A percentile compares a stretch with the other conserved stretches of the same genome.
Conservation (phyloP, 2,113 vertebrate genomes). For the Isurus oxyrinchus region DNA sequence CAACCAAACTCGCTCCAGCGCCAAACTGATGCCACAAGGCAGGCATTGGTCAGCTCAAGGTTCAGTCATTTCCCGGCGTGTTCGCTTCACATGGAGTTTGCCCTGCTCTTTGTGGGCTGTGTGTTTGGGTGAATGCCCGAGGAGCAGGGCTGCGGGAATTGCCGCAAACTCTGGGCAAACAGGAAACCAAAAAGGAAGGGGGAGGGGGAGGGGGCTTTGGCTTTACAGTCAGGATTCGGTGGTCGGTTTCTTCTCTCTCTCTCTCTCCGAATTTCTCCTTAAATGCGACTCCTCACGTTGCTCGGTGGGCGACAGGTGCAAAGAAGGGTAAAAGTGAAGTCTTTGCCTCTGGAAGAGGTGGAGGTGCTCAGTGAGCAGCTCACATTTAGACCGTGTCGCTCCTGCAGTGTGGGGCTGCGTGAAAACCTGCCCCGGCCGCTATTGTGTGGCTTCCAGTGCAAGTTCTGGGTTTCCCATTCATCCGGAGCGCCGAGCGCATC, state of each 20-base stretch:
- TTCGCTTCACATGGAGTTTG: neutral
- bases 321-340: neutral
- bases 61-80: neutral
- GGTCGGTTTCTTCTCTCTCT: neutral
- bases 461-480: neutral
- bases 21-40: neutral
- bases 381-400: neutral
- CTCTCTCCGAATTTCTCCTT: neutral
- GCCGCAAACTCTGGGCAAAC: slow-evolving; percentile 19
- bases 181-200: slow-evolving; percentile 16
- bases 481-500: neutral
- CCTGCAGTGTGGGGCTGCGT: neutral
- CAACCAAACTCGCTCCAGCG: neutral
- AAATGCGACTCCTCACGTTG: neutral
- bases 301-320: neutral
- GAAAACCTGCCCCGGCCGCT: neutral
- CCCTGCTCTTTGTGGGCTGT: neutral
- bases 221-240: neutral
- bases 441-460: neutral
- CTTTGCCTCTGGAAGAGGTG: neutral
- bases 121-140: neutral
- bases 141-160: neutral
- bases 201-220: neutral
- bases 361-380: neutral
- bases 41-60: neutral